phyloP scores from a whole-genome alignment of 92 coral and sea anemone genomes.

The Phymanthus crucifer region DNA sequence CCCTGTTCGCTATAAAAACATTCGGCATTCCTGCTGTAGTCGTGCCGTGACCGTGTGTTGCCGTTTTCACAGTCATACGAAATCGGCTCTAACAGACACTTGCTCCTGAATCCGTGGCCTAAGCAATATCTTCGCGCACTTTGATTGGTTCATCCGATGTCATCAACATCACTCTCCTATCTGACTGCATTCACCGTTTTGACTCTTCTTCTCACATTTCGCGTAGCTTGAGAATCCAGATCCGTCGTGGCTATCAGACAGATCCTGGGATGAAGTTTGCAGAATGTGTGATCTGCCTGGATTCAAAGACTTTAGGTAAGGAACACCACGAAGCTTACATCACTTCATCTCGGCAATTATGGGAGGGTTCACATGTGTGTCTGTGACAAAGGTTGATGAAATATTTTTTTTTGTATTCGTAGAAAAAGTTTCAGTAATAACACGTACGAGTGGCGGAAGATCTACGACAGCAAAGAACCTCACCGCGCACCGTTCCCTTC shows the following conservation, averaged over 20 bases:
- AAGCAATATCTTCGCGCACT: no score
- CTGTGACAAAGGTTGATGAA: background rate
- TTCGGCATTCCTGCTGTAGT: no score
- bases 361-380: background rate
- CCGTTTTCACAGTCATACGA: no score
- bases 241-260: conserved; percentile 96
- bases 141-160: no score
- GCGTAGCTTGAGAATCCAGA: conserved; percentile 90
- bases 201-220: background rate
- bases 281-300: conserved; percentile 96
- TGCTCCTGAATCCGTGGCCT: no score
- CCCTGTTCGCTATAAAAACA: no score
- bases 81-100: no score
- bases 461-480: conserved; percentile 97
- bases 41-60: background rate
- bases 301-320: conserved; percentile 90
- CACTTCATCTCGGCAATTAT: background rate
- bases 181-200: no score
- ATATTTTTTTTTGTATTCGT: background rate
- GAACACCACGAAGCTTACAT: background rate
- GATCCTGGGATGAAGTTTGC: conserved; percentile 98
- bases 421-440: conserved; percentile 84
- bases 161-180: no score
- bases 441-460: conserved; percentile 96
- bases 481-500: conserved; percentile 91